A percentile compares a stretch with the other conserved stretches of the same genome.
Conservation (phyloP, 1,140 invertebrate species). For the Diachasmimorpha longicaudata region DNA sequence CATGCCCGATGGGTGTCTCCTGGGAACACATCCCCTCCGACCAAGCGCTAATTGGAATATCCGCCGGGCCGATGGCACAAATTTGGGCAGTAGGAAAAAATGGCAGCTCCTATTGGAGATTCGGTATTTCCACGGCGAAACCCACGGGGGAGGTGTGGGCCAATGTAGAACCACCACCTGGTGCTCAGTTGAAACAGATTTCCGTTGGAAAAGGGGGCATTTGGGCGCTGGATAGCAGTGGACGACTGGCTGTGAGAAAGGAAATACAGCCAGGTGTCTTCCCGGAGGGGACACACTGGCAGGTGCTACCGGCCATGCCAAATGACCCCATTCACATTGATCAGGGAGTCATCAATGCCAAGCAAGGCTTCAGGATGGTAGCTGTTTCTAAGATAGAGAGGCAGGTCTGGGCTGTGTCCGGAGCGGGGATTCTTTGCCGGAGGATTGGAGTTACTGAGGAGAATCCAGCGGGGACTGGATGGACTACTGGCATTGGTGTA, state of each 20-base stretch:
- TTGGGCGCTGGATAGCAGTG: conserved; percentile 72
- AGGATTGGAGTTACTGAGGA: conserved; percentile 74
- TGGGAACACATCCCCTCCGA: conserved; percentile 83
- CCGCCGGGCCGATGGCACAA: conserved; percentile 69
- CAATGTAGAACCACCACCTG: conserved; percentile 69
- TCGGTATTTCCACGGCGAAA: conserved; percentile 71
- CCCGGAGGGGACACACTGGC: conserved; percentile 79
- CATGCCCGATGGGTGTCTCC: conserved; percentile 71
- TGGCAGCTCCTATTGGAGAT: conserved; percentile 81
- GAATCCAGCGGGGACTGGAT: conserved; percentile 75
- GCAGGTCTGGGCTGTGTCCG: conserved; percentile 77
- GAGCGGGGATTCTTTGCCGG: conserved; percentile 74
- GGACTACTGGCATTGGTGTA: conserved; percentile 77
- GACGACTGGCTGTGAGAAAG: conserved; percentile 71
- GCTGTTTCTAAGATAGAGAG: conserved; percentile 65
- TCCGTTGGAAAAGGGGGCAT: conserved; percentile 74
- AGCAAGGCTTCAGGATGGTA: conserved; percentile 70
- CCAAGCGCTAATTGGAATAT: conserved; percentile 77
- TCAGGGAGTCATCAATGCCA: conserved; percentile 50
- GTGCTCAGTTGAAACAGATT: conserved; percentile 76
- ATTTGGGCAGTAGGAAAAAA: conserved; percentile 88
- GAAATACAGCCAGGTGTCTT: conserved; percentile 70
- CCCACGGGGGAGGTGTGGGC: conserved; percentile 69
- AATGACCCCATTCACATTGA: conserved; percentile 68
- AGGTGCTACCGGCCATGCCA: conserved; percentile 66